Evolutionary conservation across 2,888 invertebrate species (phyloP).

Genomic region (Beris morrisii): DNA sequence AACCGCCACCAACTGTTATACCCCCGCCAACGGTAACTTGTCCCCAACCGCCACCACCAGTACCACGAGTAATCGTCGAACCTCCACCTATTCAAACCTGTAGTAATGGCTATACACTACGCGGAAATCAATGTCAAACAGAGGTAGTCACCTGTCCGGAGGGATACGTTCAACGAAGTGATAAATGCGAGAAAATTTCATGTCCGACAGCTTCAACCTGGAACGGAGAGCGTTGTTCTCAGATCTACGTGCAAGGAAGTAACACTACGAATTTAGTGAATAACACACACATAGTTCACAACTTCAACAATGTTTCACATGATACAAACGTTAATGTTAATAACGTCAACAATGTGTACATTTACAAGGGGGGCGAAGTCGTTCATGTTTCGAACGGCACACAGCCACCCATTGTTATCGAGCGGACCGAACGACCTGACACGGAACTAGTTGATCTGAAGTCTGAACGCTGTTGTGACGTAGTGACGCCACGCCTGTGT

Average conservation of each 20-base stretch:
- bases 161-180: constrained; percentile 3
- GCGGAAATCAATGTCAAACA: neutral
- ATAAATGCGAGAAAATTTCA: constrained; percentile 18
- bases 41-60: too few relatives aligned
- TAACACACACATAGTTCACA: constrained; percentile 20
- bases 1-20: neutral
- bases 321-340: constrained; percentile 28
- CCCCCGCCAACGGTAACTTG: neutral
- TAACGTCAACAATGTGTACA: constrained; percentile 29
- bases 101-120: neutral
- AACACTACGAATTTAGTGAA: constrained; percentile 22
- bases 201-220: constrained; percentile 16
- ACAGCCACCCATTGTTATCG: neutral
- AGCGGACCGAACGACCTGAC: neutral
- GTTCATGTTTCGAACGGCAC: constrained; percentile 15
- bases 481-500: constrained; percentile 47
- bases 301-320: constrained; percentile 23
- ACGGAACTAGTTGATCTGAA: neutral
- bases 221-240: constrained; percentile 16
- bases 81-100: neutral
- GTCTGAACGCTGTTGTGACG: constrained; percentile 44
- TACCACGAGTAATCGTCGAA: neutral
- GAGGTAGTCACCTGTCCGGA: constrained; percentile 11
- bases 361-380: constrained; percentile 24
- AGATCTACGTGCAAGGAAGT: neutral